Evolutionary conservation across 2,888 invertebrate species (phyloP).

Genomic region (Frankliniella intonsa): DNA sequence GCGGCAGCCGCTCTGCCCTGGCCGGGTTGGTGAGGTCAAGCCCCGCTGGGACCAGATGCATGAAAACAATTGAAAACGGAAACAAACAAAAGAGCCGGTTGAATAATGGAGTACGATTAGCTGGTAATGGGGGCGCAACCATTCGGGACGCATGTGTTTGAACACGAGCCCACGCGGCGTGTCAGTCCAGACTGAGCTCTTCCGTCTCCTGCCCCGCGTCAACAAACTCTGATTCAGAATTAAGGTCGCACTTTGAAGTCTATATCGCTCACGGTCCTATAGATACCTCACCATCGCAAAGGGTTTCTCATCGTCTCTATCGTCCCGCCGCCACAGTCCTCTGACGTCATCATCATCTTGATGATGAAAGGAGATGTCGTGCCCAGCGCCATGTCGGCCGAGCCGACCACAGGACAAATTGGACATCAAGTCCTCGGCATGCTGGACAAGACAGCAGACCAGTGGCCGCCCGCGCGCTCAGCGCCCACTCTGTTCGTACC

Average conservation of each 20-base stretch:
- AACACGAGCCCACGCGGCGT: background rate
- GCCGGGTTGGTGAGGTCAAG: too few relatives aligned
- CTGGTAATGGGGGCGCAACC: background rate
- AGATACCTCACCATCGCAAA: background rate
- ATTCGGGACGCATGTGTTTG: background rate
- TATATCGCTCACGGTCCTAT: too few relatives aligned
- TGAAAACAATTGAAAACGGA: background rate
- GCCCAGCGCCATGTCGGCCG: background rate
- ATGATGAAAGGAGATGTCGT: background rate
- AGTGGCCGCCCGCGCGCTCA: background rate
- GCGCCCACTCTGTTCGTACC: too few relatives aligned
- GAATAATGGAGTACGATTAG: constrained; percentile 15
- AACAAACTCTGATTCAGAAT: too few relatives aligned
- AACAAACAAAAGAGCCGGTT: background rate
- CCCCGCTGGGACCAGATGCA: too few relatives aligned
- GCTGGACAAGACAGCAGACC: background rate
- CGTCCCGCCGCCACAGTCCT: background rate
- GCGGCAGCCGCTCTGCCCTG: background rate
- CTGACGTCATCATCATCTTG: background rate
- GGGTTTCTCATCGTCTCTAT: background rate
- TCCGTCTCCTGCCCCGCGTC: too few relatives aligned
- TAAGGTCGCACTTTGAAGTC: too few relatives aligned
- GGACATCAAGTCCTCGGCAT: constrained; percentile 11
- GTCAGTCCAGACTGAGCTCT: too few relatives aligned
- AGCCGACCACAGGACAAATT: constrained; percentile 5